A percentile compares a stretch with the other conserved stretches of the same genome.
Evolutionary conservation across 2,797 vertebrate species (phyloP).

Genomic region (Scarus forsteni): DNA sequence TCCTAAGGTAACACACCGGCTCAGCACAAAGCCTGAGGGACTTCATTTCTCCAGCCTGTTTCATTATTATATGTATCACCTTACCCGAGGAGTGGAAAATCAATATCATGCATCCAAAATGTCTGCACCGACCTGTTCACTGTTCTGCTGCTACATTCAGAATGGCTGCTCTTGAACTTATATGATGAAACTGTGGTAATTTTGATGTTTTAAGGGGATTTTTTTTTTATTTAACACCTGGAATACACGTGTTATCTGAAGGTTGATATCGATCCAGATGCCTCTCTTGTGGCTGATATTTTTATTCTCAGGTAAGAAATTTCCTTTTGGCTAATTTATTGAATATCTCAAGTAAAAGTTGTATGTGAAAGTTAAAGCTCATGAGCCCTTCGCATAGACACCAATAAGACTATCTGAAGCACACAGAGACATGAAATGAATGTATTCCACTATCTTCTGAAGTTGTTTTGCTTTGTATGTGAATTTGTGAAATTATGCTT

Average conservation of each 20-base stretch:
- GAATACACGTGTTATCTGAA: slow-evolving; percentile 14
- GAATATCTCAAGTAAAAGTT: too few relatives aligned
- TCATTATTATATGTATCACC: slow-evolving; percentile 69
- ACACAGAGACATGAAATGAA: too few relatives aligned
- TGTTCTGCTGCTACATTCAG: slow-evolving; percentile 31
- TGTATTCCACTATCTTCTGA: too few relatives aligned
- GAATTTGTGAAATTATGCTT: too few relatives aligned
- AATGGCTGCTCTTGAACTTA: slow-evolving; percentile 1
- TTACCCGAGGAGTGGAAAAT: slow-evolving; percentile 80
- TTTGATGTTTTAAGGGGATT: slow-evolving; percentile 12
- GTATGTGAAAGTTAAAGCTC: too few relatives aligned
- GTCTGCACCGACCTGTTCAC: slow-evolving; percentile 41
- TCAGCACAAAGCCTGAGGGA: slow-evolving; percentile 46
- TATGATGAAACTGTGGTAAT: slow-evolving; percentile 42
- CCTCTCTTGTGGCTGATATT: slow-evolving; percentile 67
- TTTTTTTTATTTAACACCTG: slow-evolving; percentile 27
- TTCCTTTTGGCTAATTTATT: neutral
- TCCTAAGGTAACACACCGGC: slow-evolving; percentile 10
- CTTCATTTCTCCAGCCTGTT: slow-evolving; percentile 22
- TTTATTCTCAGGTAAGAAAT: slow-evolving; percentile 80
- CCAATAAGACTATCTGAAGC: too few relatives aligned
- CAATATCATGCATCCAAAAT: slow-evolving; percentile 74
- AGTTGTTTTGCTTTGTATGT: too few relatives aligned
- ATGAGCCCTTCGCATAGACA: too few relatives aligned
- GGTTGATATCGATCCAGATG: slow-evolving; percentile 55